Evolutionary conservation across 2,113 vertebrate species (phyloP).

Genomic region (Marmota flaviventris): DNA sequence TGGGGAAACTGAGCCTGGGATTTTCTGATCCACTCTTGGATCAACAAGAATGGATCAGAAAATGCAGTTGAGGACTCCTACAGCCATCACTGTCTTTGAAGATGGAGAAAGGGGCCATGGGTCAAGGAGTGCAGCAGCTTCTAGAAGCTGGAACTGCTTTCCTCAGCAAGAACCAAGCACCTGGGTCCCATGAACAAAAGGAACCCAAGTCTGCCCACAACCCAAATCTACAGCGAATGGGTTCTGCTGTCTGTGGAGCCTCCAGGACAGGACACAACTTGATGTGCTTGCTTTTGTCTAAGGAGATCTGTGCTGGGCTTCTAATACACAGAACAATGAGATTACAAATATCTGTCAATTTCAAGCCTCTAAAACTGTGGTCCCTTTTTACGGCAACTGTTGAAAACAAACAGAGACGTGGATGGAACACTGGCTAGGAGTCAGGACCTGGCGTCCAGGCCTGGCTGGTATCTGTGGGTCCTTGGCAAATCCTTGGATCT

Average conservation of each 20-base stretch:
- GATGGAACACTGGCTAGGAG: not conserved
- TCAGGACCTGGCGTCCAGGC: fast-evolving
- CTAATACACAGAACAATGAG: not conserved
- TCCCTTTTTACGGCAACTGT: not conserved
- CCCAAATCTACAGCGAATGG: not conserved
- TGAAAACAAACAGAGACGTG: not conserved
- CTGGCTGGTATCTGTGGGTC: not conserved
- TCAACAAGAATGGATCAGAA: not conserved
- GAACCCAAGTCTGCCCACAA: not conserved
- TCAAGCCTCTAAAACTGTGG: not conserved
- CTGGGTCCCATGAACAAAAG: not conserved
- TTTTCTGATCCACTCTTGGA: no score
- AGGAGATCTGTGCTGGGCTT: fast-evolving
- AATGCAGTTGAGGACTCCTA: fast-evolving
- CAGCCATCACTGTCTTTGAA: not conserved
- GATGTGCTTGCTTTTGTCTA: not conserved
- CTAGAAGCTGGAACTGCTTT: not conserved
- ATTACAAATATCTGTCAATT: not conserved
- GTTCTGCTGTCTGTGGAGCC: not conserved
- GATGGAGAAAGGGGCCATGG: not conserved
- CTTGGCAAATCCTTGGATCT: not conserved
- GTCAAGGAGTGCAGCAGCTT: not conserved
- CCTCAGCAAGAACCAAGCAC: not conserved
- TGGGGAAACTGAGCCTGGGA: no score
- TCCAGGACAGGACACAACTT: fast-evolving